phyloP scores from a whole-genome alignment of 1,140 invertebrate species.

The Drosophila nannoptera region DNA sequence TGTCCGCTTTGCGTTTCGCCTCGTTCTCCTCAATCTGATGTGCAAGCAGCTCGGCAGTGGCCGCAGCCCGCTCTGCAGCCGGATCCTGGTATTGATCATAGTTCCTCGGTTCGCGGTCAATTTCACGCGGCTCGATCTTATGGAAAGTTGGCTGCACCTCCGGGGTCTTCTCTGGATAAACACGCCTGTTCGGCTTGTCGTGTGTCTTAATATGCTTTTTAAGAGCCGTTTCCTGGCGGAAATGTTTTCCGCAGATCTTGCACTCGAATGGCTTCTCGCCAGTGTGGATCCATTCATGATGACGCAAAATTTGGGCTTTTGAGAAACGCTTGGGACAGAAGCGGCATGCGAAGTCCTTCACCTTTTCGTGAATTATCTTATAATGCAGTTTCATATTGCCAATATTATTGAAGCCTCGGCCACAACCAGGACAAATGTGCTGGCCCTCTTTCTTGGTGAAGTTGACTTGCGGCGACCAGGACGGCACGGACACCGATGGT shows the following conservation, averaged over 20 bases:
- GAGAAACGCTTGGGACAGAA: constrained; percentile 76
- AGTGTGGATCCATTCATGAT: constrained; percentile 78
- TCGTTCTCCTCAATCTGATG: constrained; percentile 73
- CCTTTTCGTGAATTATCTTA: constrained; percentile 77
- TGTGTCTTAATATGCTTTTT: constrained; percentile 77
- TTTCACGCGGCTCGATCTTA: constrained; percentile 49
- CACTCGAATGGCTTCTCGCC: constrained; percentile 80
- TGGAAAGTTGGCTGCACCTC: constrained; percentile 51
- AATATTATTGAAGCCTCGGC: constrained; percentile 73
- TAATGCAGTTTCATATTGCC: constrained; percentile 77
- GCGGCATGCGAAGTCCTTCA: constrained; percentile 74
- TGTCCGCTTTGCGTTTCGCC: constrained; percentile 65
- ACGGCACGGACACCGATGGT: constrained; percentile 72
- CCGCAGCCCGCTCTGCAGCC: constrained; percentile 62
- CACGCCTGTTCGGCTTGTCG: constrained; percentile 58
- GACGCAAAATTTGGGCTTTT: constrained; percentile 75
- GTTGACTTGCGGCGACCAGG: constrained; percentile 75
- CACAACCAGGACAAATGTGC: constrained; percentile 74
- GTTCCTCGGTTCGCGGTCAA: constrained; percentile 52
- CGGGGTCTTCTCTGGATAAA: constrained; percentile 54
- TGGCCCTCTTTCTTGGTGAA: constrained; percentile 76
- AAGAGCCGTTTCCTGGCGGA: constrained; percentile 73
- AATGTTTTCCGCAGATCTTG: constrained; percentile 68
- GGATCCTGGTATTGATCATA: constrained; percentile 68
- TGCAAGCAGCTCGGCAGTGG: constrained; percentile 62